A percentile compares a stretch with the other conserved stretches of the same genome.
These are phyloP conservation scores for Phrynocephalus versicolor DNA, from an alignment of 2,113 vertebrate genomes.

Conservation along the genomic window DNA sequence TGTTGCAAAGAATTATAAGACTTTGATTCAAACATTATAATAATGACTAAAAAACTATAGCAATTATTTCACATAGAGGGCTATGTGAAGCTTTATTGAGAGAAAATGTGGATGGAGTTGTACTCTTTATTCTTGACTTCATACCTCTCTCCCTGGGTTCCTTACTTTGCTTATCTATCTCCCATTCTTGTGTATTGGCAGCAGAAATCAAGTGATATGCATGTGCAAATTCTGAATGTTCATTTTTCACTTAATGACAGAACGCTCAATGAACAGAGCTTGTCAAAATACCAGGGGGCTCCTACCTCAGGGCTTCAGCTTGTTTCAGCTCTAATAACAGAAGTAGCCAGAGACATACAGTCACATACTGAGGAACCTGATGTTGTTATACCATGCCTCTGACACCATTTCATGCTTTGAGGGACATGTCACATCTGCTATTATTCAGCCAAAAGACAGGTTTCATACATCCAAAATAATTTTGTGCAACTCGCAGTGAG, in stretches of 20 bases:
- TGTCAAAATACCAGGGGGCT: not conserved
- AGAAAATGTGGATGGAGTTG: no score
- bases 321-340: not conserved
- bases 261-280: not conserved
- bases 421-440: not conserved
- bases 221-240: not conserved
- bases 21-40: no score
- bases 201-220: not conserved
- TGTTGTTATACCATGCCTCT: not conserved
- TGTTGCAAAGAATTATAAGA: no score
- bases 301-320: not conserved
- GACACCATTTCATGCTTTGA: conserved; percentile 2
- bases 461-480: not conserved
- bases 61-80: no score
- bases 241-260: not conserved
- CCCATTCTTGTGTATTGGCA: not conserved
- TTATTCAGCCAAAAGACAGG: not conserved
- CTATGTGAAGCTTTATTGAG: no score
- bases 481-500: not conserved
- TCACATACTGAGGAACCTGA: not conserved
- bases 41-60: no score
- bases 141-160: no score
- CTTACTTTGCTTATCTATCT: not conserved
- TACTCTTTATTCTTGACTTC: no score
- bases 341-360: not conserved